Conservation (phyloP, 1,140 invertebrate genomes). For the Oryctes rhinoceros region DNA sequence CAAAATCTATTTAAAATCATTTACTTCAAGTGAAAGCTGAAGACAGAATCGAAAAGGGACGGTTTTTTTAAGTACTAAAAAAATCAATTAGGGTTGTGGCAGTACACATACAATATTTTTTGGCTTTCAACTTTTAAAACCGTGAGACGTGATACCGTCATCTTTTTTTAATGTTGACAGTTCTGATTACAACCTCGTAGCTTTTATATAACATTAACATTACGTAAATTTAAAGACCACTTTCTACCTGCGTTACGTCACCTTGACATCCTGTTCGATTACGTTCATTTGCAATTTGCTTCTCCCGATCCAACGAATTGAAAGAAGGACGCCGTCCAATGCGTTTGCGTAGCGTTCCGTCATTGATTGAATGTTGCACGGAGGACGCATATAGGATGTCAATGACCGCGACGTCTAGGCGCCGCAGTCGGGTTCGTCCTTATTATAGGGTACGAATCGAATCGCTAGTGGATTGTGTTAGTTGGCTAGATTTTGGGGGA, state of each 20-base stretch:
- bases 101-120: too few species aligned
- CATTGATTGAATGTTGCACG: constrained; percentile 12
- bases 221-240: not conserved
- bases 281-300: not conserved
- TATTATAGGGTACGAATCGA: constrained; percentile 2
- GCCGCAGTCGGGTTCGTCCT: not conserved
- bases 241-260: constrained; percentile 1
- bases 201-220: too few species aligned
- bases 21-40: too few species aligned
- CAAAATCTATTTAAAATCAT: too few species aligned
- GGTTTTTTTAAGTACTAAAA: too few species aligned
- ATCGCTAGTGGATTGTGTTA: not conserved
- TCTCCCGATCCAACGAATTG: not conserved
- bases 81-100: too few species aligned
- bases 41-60: too few species aligned
- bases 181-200: too few species aligned
- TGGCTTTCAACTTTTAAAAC: too few species aligned
- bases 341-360: constrained; percentile 8
- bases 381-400: not conserved
- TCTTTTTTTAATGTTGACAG: too few species aligned
- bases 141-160: too few species aligned
- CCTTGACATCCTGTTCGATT: not conserved
- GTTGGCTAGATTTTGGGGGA: constrained; percentile 1
- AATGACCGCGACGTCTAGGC: constrained; percentile 20
- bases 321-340: not conserved